Conservation (phyloP, 1,140 invertebrate species). For the Drosophila littoralis region DNA sequence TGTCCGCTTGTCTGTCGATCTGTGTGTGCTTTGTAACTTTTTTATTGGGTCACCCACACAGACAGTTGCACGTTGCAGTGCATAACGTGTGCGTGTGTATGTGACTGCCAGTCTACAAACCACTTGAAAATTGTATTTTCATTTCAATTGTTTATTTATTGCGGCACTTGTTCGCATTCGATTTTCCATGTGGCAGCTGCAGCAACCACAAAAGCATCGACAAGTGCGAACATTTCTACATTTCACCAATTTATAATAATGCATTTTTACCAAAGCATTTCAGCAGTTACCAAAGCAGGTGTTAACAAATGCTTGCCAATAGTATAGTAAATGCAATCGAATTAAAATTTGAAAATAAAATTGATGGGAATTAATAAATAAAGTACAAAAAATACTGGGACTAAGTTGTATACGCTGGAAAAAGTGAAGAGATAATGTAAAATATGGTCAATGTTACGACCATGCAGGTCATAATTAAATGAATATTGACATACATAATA, state of each 20-base stretch:
- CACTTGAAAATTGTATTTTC: constrained; percentile 83
- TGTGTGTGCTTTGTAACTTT: constrained; percentile 48
- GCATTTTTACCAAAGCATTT: constrained; percentile 25
- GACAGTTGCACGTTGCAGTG: constrained; percentile 17
- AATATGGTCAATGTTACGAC: too few species aligned
- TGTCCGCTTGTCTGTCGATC: constrained; percentile 33
- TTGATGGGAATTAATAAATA: too few species aligned
- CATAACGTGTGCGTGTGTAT: constrained; percentile 36
- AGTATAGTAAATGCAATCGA: too few species aligned
- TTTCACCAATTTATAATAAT: constrained; percentile 50
- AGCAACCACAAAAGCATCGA: constrained; percentile 36
- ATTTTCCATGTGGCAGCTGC: constrained; percentile 60
- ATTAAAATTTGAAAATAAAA: too few species aligned
- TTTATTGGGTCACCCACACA: constrained; percentile 72
- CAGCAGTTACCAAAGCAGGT: constrained; percentile 15
- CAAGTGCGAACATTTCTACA: constrained; percentile 24
- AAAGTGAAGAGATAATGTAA: too few species aligned
- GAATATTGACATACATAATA: too few species aligned
- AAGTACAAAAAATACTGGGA: too few species aligned
- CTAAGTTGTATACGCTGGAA: too few species aligned
- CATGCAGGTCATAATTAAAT: too few species aligned
- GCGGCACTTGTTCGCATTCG: constrained; percentile 81
- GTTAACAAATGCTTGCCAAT: background rate
- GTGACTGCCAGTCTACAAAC: constrained; percentile 63
- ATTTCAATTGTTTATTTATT: constrained; percentile 84